Percentiles rank a stretch among this genome's conserved stretches.
phyloP scores from a whole-genome alignment of 2,113 vertebrate genomes.

The Pterocles gutturalis region DNA sequence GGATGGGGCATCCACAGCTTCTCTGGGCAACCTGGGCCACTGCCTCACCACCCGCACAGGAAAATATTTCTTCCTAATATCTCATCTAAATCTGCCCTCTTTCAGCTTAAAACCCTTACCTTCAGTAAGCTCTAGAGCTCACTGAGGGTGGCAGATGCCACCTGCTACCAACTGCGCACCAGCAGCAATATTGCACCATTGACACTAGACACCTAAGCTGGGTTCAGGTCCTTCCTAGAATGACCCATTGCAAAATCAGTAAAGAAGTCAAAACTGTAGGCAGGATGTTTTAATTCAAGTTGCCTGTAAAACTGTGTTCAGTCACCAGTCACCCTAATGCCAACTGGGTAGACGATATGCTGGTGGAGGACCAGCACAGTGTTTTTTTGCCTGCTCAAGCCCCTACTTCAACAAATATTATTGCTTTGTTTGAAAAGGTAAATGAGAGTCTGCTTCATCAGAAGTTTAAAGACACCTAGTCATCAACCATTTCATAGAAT shows the following conservation, averaged over 20 bases:
- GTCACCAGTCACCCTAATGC: not conserved
- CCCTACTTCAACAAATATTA: not conserved
- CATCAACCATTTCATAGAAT: not conserved
- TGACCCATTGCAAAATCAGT: not conserved
- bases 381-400: rapidly evolving
- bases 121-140: not conserved
- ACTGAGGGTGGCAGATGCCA: not conserved
- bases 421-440: not conserved
- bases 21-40: too few species aligned
- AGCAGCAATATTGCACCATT: not conserved
- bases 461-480: not conserved
- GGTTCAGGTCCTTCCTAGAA: not conserved
- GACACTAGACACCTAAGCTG: not conserved
- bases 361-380: not conserved
- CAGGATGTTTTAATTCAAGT: not conserved
- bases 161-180: not conserved
- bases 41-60: too few species aligned
- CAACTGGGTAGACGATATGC: not conserved
- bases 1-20: too few species aligned
- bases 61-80: too few species aligned
- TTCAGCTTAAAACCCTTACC: too few species aligned
- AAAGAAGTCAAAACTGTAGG: not conserved
- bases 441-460: not conserved
- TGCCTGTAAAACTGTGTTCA: not conserved
- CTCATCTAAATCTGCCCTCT: too few species aligned